phyloP scores from a whole-genome alignment of 2,797 vertebrate genomes.

The Propithecus perrieri region DNA sequence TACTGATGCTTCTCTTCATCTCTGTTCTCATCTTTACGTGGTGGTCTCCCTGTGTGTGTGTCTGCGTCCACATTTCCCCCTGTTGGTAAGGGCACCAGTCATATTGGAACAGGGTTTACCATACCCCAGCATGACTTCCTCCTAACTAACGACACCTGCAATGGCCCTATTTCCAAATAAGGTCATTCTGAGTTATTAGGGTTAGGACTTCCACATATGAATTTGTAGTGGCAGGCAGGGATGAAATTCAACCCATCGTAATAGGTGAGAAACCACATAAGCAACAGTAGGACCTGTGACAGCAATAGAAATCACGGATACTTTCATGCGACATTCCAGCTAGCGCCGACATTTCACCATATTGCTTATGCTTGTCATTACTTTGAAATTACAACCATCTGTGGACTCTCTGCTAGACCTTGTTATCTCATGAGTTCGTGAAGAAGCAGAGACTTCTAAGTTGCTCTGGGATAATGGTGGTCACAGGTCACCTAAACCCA shows the following conservation, averaged over 20 bases:
- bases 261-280: no score
- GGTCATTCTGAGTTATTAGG: neutral
- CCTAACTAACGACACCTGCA: neutral
- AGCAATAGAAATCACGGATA: accelerated
- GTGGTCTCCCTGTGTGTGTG: neutral
- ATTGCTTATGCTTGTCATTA: neutral
- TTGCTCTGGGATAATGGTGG: no score
- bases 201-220: neutral
- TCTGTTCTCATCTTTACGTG: no score
- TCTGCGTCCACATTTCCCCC: neutral
- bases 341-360: accelerated
- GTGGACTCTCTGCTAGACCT: neutral
- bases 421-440: neutral
- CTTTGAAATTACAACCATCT: accelerated
- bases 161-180: neutral
- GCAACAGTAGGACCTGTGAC: accelerated
- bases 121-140: accelerated
- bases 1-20: accelerated
- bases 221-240: neutral
- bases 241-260: accelerated
- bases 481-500: no score
- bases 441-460: neutral
- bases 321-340: accelerated
- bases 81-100: neutral
- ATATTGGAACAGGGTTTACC: no score